These are phyloP conservation scores for Dendrophyllia cribrosa DNA, from an alignment of 64 coral and sea anemone species.

Conservation along the genomic window DNA sequence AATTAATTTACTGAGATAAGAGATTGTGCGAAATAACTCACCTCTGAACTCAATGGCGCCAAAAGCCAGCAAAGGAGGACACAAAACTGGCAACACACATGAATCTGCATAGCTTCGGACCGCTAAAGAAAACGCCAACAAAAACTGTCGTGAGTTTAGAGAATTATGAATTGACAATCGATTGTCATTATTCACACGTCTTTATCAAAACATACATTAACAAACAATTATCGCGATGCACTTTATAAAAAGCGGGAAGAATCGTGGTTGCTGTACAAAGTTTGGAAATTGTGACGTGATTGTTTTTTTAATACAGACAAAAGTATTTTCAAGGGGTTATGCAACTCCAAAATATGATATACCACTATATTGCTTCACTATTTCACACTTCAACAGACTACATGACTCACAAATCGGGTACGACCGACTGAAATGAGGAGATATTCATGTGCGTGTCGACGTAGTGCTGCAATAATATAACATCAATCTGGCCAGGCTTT, in stretches of 20 bases:
- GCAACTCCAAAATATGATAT: not conserved
- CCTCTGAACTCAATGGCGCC: conserved; percentile 39
- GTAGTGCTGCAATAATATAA: not conserved
- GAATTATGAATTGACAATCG: not conserved
- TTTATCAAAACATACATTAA: not conserved
- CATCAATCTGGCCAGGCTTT: not conserved
- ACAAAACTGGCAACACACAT: not conserved
- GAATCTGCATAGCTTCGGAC: not conserved
- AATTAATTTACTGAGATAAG: conserved; percentile 29
- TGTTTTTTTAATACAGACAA: too few relatives aligned
- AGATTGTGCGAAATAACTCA: not conserved
- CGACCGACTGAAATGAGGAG: too few relatives aligned
- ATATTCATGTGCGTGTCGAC: not conserved
- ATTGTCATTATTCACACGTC: not conserved
- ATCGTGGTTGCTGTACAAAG: too few relatives aligned
- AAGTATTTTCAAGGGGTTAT: not conserved
- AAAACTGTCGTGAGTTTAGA: not conserved
- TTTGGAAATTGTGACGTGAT: not conserved
- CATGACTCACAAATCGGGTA: too few relatives aligned
- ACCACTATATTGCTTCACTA: not conserved
- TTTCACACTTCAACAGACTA: not conserved
- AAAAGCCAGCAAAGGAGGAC: conserved; percentile 11
- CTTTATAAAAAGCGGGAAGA: not conserved
- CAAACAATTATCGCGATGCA: not conserved
- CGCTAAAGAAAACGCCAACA: not conserved